phyloP scores from a whole-genome alignment of 2,888 invertebrate species.

The Drosophila planitibia region DNA sequence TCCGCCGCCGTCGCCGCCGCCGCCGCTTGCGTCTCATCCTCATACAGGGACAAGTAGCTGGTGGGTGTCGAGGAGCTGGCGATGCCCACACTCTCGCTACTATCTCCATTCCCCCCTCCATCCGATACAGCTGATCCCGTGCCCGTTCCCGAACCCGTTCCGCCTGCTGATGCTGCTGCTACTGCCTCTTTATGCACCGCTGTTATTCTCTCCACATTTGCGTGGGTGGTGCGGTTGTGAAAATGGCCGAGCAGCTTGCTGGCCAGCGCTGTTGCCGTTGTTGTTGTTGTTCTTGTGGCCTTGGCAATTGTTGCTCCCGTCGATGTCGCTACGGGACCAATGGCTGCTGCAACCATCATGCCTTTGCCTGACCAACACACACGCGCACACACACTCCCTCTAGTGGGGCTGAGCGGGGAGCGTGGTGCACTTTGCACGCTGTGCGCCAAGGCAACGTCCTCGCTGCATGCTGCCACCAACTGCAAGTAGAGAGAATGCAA shows the following conservation, averaged over 20 bases:
- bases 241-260: slow-evolving; percentile 54
- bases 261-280: slow-evolving; percentile 36
- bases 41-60: slow-evolving; percentile 57
- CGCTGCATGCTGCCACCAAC: slow-evolving; percentile 55
- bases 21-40: slow-evolving; percentile 57
- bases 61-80: slow-evolving; percentile 43
- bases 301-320: slow-evolving; percentile 34
- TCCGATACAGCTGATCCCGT: background rate
- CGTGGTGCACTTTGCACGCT: slow-evolving; percentile 45
- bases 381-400: slow-evolving; percentile 29
- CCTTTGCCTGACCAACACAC: slow-evolving; percentile 17
- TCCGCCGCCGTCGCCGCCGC: slow-evolving; percentile 53
- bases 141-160: background rate
- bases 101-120: slow-evolving; percentile 6
- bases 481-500: slow-evolving; percentile 23
- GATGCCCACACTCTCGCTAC: slow-evolving; percentile 18
- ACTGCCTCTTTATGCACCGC: background rate
- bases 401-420: slow-evolving; percentile 50
- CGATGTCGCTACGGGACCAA: slow-evolving; percentile 26
- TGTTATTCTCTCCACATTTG: slow-evolving; percentile 4
- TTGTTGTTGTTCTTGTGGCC: slow-evolving; percentile 32
- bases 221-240: slow-evolving; percentile 38
- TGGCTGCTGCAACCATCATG: slow-evolving; percentile 52
- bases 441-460: slow-evolving; percentile 36
- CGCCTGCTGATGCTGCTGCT: background rate